Percentiles rank a stretch among this genome's conserved stretches.
Evolutionary conservation across 1,140 invertebrate genomes (phyloP).

Genomic region (Littorina saxatilis): DNA sequence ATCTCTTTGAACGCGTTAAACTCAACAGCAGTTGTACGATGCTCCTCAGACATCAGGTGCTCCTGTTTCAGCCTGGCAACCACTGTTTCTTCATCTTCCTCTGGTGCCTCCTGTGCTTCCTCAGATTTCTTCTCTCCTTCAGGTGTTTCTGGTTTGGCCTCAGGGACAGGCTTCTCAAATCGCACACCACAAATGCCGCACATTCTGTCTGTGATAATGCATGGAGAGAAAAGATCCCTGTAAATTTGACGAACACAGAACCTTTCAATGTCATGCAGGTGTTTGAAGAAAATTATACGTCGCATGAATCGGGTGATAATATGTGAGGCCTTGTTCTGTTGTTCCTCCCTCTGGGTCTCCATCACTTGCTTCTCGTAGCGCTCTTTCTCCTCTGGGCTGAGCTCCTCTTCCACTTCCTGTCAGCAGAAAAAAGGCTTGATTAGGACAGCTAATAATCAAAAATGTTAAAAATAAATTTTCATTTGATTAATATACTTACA

Average conservation of each 20-base stretch:
- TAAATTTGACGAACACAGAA: slow-evolving; percentile 19
- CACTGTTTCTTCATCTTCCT: not conserved
- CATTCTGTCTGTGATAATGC: slow-evolving; percentile 37
- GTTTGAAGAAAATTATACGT: slow-evolving; percentile 23
- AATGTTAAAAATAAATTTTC: no score
- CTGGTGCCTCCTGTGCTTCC: not conserved
- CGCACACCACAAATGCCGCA: slow-evolving; percentile 51
- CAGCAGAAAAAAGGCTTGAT: no score
- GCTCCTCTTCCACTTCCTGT: slow-evolving; percentile 35
- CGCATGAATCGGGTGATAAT: slow-evolving; percentile 39
- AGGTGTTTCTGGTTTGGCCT: not conserved
- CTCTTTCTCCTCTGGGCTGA: slow-evolving; percentile 48
- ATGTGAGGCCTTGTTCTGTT: slow-evolving; percentile 36
- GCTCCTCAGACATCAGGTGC: slow-evolving; percentile 11
- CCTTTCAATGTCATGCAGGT: slow-evolving; percentile 20
- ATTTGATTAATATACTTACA: no score
- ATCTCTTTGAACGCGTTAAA: not conserved
- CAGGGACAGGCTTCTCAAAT: slow-evolving; percentile 25
- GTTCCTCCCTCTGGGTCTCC: slow-evolving; percentile 39
- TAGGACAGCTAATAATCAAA: no score
- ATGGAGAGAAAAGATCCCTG: slow-evolving; percentile 40
- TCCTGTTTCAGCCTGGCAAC: slow-evolving; percentile 15
- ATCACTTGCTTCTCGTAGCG: slow-evolving; percentile 38
- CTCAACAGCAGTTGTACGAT: not conserved
- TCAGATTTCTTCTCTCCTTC: not conserved